A percentile compares a stretch with the other conserved stretches of the same genome.
Conservation (phyloP, 2,113 vertebrate genomes). For the Arvicanthis niloticus region DNA sequence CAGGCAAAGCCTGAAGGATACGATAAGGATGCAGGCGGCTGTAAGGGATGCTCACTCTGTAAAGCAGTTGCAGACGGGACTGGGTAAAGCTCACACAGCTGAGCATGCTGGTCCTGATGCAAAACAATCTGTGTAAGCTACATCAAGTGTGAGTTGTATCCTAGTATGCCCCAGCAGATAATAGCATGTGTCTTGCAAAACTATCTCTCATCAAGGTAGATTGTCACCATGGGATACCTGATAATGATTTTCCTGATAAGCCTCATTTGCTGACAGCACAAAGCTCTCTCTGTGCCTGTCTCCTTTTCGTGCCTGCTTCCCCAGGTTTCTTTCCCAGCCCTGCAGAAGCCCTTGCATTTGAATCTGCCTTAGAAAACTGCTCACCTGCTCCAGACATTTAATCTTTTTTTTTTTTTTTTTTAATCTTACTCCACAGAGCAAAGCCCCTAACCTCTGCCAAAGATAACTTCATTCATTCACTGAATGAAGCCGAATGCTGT, state of each 20-base stretch:
- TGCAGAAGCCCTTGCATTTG: background rate
- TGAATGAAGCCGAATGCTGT: background rate
- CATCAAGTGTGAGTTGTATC: background rate
- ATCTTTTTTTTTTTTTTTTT: background rate
- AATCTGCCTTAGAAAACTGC: background rate
- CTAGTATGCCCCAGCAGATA: background rate
- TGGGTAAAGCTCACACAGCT: fast-evolving
- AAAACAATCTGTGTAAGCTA: background rate
- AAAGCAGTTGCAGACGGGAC: background rate
- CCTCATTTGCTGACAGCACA: background rate
- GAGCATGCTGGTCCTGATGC: fast-evolving
- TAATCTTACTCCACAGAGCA: background rate
- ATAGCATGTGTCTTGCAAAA: background rate
- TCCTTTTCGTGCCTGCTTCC: background rate
- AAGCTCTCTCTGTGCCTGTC: background rate
- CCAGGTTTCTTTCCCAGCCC: background rate
- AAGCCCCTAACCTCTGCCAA: constrained; percentile 55
- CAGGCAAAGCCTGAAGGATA: background rate
- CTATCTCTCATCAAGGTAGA: background rate
- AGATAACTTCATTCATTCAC: background rate
- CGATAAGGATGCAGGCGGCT: background rate
- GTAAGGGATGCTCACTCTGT: background rate
- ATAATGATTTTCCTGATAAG: background rate
- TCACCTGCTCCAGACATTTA: background rate
- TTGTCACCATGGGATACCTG: background rate